Evolutionary conservation across 2,797 vertebrate species (phyloP), one percentile per base, ranked within the genome.

Genomic region (Urocyon cinereoargenteus): DNA sequence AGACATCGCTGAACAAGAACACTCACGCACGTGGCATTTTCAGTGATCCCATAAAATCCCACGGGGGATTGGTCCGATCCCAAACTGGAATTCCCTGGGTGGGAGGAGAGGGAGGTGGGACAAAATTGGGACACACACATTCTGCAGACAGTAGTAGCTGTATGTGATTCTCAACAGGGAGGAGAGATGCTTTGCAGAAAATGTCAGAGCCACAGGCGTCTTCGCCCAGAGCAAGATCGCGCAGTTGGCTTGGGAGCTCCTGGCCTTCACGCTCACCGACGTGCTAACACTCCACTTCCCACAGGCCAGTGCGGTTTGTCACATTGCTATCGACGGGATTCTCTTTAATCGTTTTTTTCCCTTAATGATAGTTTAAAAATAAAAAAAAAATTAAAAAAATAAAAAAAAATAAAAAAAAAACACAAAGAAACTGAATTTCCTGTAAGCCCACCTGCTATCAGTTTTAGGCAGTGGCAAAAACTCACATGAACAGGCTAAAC

Each of bases 1-100:
- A 8, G 5, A 90, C 0, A 0, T 26, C 55, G 31, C 49, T 90
- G 45, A 51, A 64, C 19, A 51, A 36, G 1, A 34, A 91, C 2
- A 40, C 0, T 53, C 3, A 15, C 2, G 28, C 9, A 34, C 31
- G 22, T 16, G 62, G 18, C 2, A 31, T 85, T 82, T 93, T 49
- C 26, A 59, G 40, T 88, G 21, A 90, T 3, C 28, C 21, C 19
- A 28, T 12, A 26, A 61, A 93, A 73, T 8, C 40, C 7, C 28
- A 78, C 6, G 7, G 19, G 19, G 15, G 15, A 8, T n/a, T 73
- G 55, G 68, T 79, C 40, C 51, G 7, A 90, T 79, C 16, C 2
- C 57, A 51, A 79, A 64, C 7, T 49, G 31, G 34, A 90, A 78
- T 26, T 82, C 51, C 28, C 11, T 82, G 9, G 14, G 8, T 28